A percentile compares a stretch with the other conserved stretches of the same genome.
These are phyloP conservation scores for Pagrus major DNA, from an alignment of 2,113 vertebrate species.

Conservation along the genomic window DNA sequence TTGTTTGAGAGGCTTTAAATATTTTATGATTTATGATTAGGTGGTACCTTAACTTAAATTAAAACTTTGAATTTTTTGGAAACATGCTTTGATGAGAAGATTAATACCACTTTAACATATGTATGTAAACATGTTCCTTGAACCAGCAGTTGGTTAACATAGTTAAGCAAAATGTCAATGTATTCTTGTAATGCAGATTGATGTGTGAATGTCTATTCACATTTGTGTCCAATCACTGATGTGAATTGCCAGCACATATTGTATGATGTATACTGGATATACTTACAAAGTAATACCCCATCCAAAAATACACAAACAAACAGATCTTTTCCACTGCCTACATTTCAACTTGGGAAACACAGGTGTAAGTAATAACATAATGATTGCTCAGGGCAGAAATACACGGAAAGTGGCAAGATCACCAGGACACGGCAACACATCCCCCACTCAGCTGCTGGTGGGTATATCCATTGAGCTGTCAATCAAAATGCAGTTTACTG, in stretches of 20 bases:
- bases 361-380: slow-evolving; percentile 1
- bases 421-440: not conserved
- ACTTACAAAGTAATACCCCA: not conserved
- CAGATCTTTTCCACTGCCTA: not conserved
- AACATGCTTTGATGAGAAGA: not conserved
- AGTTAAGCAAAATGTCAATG: not conserved
- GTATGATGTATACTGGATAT: not conserved
- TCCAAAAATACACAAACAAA: not conserved
- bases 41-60: not conserved
- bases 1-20: not conserved
- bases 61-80: not conserved
- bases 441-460: not conserved
- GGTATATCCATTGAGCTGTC: not conserved
- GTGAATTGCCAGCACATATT: no score
- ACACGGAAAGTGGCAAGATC: not conserved
- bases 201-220: no score
- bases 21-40: not conserved
- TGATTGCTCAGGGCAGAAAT: slow-evolving; percentile 31
- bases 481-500: slow-evolving; percentile 23
- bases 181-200: not conserved
- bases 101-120: not conserved
- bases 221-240: no score
- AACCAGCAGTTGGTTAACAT: no score
- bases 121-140: no score
- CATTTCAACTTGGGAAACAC: not conserved